Conservation (phyloP, 2,113 vertebrate species). For the Eira barbara region DNA sequence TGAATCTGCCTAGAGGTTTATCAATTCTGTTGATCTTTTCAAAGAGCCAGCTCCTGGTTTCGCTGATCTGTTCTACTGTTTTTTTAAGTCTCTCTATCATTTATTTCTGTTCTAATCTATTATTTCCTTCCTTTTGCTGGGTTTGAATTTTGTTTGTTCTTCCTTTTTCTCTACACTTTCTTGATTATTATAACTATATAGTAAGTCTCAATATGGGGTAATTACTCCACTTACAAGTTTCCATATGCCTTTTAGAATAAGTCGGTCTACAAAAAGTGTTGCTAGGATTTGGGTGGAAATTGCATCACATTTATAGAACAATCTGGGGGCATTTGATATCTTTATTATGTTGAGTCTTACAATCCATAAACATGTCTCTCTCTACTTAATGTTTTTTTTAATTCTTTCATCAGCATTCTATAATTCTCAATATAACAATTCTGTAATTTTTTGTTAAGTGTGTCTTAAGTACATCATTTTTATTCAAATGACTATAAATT, state of each 20-base stretch:
- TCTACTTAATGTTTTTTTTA: background rate
- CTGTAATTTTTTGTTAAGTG: background rate
- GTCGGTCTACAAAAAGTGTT: background rate
- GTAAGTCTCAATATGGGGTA: background rate
- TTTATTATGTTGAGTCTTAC: background rate
- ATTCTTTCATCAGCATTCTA: background rate
- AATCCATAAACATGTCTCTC: background rate
- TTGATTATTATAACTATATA: background rate
- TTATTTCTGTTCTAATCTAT: background rate
- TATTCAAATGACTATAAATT: background rate
- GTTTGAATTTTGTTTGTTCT: background rate
- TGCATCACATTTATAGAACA: background rate
- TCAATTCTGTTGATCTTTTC: background rate
- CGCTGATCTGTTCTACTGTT: background rate
- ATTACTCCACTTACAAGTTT: background rate
- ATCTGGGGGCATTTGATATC: background rate
- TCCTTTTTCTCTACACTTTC: background rate
- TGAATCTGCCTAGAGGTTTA: background rate
- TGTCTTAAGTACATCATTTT: background rate
- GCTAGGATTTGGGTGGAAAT: background rate
- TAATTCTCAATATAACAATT: background rate
- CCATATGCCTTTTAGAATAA: background rate
- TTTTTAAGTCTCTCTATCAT: background rate
- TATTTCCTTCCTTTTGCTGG: background rate
- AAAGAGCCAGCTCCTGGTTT: background rate